Evolutionary conservation across 2,113 vertebrate species (phyloP), one percentile per base, ranked within the genome.

Genomic region (Pogona vitticeps): DNA sequence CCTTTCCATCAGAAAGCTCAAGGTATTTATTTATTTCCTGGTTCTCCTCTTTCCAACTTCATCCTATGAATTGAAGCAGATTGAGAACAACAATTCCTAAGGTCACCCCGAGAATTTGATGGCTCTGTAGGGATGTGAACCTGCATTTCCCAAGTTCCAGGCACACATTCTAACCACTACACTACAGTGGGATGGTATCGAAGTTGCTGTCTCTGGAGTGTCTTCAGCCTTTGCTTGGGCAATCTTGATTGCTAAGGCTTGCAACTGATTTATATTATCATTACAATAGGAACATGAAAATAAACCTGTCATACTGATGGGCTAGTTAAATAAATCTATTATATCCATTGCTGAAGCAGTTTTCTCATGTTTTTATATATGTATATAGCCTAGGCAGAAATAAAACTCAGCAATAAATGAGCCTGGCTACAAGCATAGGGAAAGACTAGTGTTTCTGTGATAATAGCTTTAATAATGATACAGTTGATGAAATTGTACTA

Each of bases 341-440:
- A 56, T 28, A 70, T 88, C 72, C 82, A 77, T 33, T 85, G 78
- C 31, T 88, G 90, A 83, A 20, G 20, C 75, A 61, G 86, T 42
- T 90, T 86, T 89, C 84, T 0, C 82, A 91, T 91, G 87, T 65
- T 77, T 65, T 86, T 89, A 81, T 88, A 91, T 92, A 83, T 79
- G 88, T 88, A 83, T 87, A 89, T 90, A 15, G 72, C 85, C 72
- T 90, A 33, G 78, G 67, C 20, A 84, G 91, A 82, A 93, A 91
- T 70, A 90, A 78, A 93, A 73, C 15, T 89, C 89, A 89, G 90
- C 92, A 92, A 91, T 94, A 91, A 90, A 85, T 88, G 92, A 94
- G 90, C 40, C 79, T 0, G 67, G 88, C 86, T 93, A 80, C 88
- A 93, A 89, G 76, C 82, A 92, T 93, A 92, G 91, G 86, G 72